A percentile compares a stretch with the other conserved stretches of the same genome.
These are phyloP conservation scores for Petrocephalus zakoni DNA, from an alignment of 2,113 vertebrate species.

Conservation along the genomic window DNA sequence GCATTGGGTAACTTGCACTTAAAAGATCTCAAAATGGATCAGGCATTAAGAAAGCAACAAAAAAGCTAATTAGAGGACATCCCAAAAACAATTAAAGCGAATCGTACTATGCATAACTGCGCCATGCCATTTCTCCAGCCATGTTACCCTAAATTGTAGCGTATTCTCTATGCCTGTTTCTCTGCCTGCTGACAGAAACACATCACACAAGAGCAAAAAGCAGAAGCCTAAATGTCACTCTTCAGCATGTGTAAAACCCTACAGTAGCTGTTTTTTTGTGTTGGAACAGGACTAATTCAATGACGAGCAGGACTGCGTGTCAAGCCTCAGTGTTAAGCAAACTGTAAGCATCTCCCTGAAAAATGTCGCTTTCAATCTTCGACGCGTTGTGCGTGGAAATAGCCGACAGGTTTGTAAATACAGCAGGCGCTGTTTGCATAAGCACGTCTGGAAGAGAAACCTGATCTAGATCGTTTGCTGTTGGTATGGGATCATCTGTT, in stretches of 20 bases:
- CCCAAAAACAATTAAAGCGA: background rate
- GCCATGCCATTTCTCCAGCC: background rate
- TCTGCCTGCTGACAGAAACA: background rate
- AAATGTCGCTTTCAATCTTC: background rate
- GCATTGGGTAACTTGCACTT: background rate
- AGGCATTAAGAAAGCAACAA: background rate
- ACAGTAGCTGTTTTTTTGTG: background rate
- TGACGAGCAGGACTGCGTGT: background rate
- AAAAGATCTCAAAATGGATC: background rate
- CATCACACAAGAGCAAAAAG: background rate
- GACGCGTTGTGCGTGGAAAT: background rate
- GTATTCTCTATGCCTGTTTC: background rate
- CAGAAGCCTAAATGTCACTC: background rate
- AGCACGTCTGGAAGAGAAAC: slow-evolving; percentile 24
- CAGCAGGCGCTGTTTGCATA: slow-evolving; percentile 8
- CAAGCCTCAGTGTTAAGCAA: background rate
- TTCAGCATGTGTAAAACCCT: background rate
- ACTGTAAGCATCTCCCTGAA: background rate
- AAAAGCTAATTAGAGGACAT: background rate
- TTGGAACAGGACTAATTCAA: background rate
- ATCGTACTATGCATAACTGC: background rate
- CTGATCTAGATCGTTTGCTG: slow-evolving; percentile 25
- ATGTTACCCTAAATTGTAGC: background rate
- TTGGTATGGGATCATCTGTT: slow-evolving; percentile 27
- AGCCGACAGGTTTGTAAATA: slow-evolving; percentile 28